These are phyloP conservation scores for Delichon dasypus DNA, from an alignment of 2,797 vertebrate species.

Conservation along the genomic window DNA sequence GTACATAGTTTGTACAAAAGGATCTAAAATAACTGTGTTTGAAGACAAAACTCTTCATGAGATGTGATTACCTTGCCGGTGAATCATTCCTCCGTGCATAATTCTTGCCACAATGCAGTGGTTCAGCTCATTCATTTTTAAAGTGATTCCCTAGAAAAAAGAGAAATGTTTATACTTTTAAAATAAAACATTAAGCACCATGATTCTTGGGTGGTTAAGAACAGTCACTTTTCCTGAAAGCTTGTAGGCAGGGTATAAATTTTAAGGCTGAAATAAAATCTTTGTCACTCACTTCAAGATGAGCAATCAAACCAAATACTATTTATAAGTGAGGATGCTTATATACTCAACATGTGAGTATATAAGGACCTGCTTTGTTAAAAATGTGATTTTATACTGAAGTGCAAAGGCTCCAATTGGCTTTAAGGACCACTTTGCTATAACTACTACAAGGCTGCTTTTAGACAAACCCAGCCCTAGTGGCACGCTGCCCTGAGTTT, in stretches of 20 bases:
- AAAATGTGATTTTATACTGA: background rate
- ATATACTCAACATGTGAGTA: background rate
- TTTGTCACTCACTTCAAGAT: background rate
- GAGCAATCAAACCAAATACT: background rate
- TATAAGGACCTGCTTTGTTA: background rate
- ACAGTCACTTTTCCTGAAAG: background rate
- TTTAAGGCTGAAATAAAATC: background rate
- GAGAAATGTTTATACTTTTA: background rate
- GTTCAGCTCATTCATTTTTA: slow-evolving; percentile 98
- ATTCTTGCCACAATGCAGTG: slow-evolving; percentile 98
- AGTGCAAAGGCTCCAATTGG: background rate
- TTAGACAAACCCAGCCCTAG: background rate
- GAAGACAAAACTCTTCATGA: background rate
- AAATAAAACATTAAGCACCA: background rate
- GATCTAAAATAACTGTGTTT: background rate
- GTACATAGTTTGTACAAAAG: background rate
- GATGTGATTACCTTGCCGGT: slow-evolving; percentile 89
- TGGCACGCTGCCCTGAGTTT: background rate
- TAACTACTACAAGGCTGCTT: background rate
- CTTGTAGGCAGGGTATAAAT: background rate
- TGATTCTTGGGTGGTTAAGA: background rate
- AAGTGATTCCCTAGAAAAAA: slow-evolving; percentile 88
- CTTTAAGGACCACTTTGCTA: background rate
- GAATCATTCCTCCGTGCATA: slow-evolving; percentile 99
- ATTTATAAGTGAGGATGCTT: background rate